Conservation (phyloP, 1,140 invertebrate genomes). For the Aphis gossypii region DNA sequence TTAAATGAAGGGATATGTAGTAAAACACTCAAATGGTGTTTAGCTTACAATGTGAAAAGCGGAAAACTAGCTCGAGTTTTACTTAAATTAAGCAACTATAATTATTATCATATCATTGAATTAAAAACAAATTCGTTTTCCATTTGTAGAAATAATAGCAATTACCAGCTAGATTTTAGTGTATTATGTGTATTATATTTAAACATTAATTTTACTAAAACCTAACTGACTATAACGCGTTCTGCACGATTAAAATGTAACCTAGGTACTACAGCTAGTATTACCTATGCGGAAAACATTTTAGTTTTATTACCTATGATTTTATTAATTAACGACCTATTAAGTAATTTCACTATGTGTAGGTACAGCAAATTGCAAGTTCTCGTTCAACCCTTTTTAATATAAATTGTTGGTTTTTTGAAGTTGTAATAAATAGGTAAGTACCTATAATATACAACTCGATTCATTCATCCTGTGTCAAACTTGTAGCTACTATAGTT, state of each 20-base stretch:
- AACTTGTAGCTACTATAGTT: background rate
- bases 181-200: background rate
- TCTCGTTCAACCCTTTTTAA: background rate
- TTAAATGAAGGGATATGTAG: background rate
- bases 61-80: background rate
- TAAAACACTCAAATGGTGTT: background rate
- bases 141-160: background rate
- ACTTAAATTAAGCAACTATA: background rate
- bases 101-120: conserved; percentile 8
- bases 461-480: background rate
- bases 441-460: background rate
- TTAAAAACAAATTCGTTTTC: conserved; percentile 3
- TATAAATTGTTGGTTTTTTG: background rate
- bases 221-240: background rate
- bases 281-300: background rate
- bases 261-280: background rate
- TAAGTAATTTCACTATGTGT: background rate
- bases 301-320: background rate
- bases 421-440: background rate
- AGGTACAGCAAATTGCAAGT: background rate
- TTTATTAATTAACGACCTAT: background rate
- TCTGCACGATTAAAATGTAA: background rate
- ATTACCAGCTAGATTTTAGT: background rate
- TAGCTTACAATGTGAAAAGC: background rate
- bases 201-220: background rate